Evolutionary conservation across 2,888 invertebrate genomes (phyloP).

Genomic region (Caenorhabditis afra): DNA sequence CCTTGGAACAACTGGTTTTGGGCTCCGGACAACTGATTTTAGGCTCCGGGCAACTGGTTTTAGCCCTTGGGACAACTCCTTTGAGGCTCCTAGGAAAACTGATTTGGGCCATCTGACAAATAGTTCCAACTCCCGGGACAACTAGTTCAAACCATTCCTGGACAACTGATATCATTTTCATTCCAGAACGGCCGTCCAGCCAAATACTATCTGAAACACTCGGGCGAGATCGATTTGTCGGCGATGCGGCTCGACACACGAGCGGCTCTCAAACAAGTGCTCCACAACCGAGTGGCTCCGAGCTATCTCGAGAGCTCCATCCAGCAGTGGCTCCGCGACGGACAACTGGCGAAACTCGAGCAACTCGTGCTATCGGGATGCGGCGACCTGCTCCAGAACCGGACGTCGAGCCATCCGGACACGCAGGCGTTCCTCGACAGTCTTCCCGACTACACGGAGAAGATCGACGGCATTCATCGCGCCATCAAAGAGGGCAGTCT

Average conservation of each 20-base stretch:
- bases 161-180: no score
- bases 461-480: slow-evolving; percentile 90
- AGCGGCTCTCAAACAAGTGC: slow-evolving; percentile 76
- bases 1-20: no score
- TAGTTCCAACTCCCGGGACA: no score
- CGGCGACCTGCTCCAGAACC: slow-evolving; percentile 86
- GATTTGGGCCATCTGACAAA: no score
- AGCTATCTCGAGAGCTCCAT: slow-evolving; percentile 83
- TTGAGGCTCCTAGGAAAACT: no score
- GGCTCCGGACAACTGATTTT: no score
- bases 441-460: slow-evolving; percentile 82
- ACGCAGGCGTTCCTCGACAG: slow-evolving; percentile 73
- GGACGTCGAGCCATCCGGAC: slow-evolving; percentile 81
- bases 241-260: slow-evolving; percentile 79
- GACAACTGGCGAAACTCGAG: slow-evolving; percentile 78
- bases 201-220: slow-evolving; percentile 81
- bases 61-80: no score
- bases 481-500: slow-evolving; percentile 90
- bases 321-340: slow-evolving; percentile 89
- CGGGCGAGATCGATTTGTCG: slow-evolving; percentile 81
- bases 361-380: slow-evolving; percentile 83
- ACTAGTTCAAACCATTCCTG: no score
- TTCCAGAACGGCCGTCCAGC: slow-evolving; percentile 81
- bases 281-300: slow-evolving; percentile 80
- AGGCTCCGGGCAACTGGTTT: no score